Percentiles rank a stretch among this genome's conserved stretches.
phyloP scores from a whole-genome alignment of 2,888 invertebrate genomes.

The Microplitis manilae region DNA sequence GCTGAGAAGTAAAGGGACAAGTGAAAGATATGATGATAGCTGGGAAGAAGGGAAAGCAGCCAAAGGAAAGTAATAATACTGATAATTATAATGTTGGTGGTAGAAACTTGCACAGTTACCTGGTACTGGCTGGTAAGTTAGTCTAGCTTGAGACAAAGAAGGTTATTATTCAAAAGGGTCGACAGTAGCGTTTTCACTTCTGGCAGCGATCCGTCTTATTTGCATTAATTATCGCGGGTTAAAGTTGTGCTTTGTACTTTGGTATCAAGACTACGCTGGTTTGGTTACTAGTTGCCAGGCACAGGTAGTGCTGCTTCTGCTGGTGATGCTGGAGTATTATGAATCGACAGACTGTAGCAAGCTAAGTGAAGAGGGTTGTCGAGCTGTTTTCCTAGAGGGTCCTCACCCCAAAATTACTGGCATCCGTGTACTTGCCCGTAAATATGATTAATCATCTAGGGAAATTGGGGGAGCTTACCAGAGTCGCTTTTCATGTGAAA shows the following conservation, averaged over 20 bases:
- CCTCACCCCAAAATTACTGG: constrained; percentile 37
- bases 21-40: too few relatives aligned
- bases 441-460: constrained; percentile 45
- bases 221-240: constrained; percentile 31
- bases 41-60: too few relatives aligned
- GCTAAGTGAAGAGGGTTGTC: neutral
- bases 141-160: neutral
- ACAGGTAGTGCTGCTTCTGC: neutral
- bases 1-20: too few relatives aligned
- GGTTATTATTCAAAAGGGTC: neutral
- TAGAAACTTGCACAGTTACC: neutral
- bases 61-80: too few relatives aligned
- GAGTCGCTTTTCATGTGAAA: constrained; percentile 5
- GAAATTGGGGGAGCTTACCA: constrained; percentile 17
- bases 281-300: neutral
- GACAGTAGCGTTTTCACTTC: constrained; percentile 8
- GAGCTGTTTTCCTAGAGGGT: constrained; percentile 40
- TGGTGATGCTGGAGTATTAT: neutral
- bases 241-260: constrained; percentile 11
- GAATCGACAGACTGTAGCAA: neutral
- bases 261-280: neutral
- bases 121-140: neutral
- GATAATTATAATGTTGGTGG: neutral
- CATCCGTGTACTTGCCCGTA: constrained; percentile 22
- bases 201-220: constrained; percentile 29